phyloP scores from a whole-genome alignment of 2,888 invertebrate species.

The Atethmia centrago region DNA sequence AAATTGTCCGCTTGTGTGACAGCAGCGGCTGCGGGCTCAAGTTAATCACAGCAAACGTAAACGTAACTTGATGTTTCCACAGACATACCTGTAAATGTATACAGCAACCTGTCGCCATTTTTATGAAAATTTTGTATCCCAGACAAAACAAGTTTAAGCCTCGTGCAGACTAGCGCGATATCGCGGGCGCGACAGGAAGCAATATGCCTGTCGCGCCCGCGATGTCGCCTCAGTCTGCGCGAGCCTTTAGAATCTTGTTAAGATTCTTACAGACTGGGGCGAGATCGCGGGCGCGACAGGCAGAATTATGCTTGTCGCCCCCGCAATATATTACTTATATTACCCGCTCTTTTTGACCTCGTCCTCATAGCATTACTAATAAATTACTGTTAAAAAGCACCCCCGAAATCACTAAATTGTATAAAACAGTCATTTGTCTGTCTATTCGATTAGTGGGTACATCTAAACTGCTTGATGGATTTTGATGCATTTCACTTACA shows the following conservation, averaged over 20 bases:
- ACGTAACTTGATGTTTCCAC: slow-evolving; percentile 24
- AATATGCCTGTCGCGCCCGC: too few species aligned
- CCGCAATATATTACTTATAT: slow-evolving; percentile 27
- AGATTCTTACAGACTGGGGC: too few species aligned
- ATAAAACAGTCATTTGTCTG: background rate
- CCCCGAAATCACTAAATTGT: slow-evolving; percentile 1
- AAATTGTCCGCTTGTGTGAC: slow-evolving; percentile 42
- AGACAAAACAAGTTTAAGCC: too few species aligned
- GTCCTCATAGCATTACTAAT: slow-evolving; percentile 33
- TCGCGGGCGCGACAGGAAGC: too few species aligned
- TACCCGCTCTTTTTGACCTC: slow-evolving; percentile 37
- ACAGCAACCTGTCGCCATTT: background rate
- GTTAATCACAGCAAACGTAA: slow-evolving; percentile 24
- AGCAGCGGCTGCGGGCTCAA: slow-evolving; percentile 25
- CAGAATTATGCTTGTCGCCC: too few species aligned
- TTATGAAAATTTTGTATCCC: background rate
- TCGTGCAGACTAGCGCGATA: too few species aligned
- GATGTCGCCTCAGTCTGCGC: too few species aligned
- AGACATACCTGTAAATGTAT: slow-evolving; percentile 10
- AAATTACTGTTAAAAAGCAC: slow-evolving; percentile 25
- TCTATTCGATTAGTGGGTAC: background rate
- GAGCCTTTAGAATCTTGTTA: too few species aligned
- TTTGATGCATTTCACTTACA: background rate
- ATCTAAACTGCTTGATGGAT: background rate
- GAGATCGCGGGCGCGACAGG: too few species aligned